Conservation (phyloP, 2,113 vertebrate genomes). For the Chaetorhynchus papuensis region DNA sequence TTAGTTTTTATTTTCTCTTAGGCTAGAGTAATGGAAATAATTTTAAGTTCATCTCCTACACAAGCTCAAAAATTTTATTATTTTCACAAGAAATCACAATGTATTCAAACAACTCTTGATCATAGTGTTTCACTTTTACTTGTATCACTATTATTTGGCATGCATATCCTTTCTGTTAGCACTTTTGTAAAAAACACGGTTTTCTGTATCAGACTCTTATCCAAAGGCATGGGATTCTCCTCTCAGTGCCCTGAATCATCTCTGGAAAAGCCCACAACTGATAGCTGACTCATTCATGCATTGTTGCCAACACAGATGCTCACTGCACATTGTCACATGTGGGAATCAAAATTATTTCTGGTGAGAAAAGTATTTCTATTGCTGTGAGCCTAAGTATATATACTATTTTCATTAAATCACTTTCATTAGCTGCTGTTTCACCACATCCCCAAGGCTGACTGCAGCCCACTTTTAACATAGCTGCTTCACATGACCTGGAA, state of each 20-base stretch:
- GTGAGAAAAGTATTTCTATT: not conserved
- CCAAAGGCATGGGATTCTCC: not conserved
- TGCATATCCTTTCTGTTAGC: not conserved
- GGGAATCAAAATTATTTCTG: not conserved
- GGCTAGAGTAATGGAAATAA: not conserved
- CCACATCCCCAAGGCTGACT: not conserved
- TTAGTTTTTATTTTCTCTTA: not conserved
- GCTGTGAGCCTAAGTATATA: not conserved
- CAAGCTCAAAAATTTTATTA: not conserved
- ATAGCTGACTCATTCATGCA: not conserved
- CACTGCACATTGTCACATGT: accelerated
- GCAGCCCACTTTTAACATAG: not conserved
- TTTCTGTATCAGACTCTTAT: not conserved
- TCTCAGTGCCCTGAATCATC: not conserved
- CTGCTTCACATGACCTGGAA: not conserved
- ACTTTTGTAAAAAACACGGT: not conserved
- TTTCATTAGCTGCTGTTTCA: not conserved
- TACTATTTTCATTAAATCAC: not conserved
- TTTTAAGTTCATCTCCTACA: not conserved
- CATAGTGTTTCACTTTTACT: not conserved
- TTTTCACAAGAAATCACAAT: not conserved
- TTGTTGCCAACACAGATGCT: not conserved
- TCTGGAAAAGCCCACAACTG: not conserved
- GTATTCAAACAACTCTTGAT: not conserved
- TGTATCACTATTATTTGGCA: not conserved